Evolutionary conservation across 2,888 invertebrate genomes (phyloP).

Genomic region (Brassicogethes aeneus): DNA sequence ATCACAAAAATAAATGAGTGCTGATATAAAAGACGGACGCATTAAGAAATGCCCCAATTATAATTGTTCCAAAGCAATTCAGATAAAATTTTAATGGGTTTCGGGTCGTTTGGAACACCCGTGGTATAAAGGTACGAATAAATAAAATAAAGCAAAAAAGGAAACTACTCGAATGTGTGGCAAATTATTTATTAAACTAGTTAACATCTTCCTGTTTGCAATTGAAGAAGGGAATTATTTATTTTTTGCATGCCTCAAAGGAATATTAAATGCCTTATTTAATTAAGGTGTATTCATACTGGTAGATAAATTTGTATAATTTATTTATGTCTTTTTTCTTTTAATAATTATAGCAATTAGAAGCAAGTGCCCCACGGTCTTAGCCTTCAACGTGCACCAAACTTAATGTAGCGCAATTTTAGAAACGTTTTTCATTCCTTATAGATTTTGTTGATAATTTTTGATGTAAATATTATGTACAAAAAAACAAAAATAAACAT

Average conservation of each 20-base stretch:
- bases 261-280: neutral
- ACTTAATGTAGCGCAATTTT: neutral
- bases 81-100: constrained; percentile 8
- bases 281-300: neutral
- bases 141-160: too few relatives aligned
- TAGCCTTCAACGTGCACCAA: neutral
- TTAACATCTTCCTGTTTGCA: neutral
- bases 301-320: neutral
- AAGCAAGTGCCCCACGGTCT: neutral
- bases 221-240: neutral
- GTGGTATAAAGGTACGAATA: too few relatives aligned
- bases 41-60: constrained; percentile 16
- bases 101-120: neutral
- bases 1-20: constrained; percentile 9
- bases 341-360: neutral
- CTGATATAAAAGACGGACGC: constrained; percentile 8
- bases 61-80: constrained; percentile 11
- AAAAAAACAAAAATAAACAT: too few relatives aligned
- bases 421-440: neutral
- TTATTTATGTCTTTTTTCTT: neutral
- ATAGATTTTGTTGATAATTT: too few relatives aligned
- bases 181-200: neutral
- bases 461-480: too few relatives aligned
- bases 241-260: too few relatives aligned
- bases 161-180: too few relatives aligned